A percentile compares a stretch with the other conserved stretches of the same genome.
These are phyloP conservation scores for Paedocypris micromegethes DNA, from an alignment of 2,797 vertebrate species.

Conservation along the genomic window DNA sequence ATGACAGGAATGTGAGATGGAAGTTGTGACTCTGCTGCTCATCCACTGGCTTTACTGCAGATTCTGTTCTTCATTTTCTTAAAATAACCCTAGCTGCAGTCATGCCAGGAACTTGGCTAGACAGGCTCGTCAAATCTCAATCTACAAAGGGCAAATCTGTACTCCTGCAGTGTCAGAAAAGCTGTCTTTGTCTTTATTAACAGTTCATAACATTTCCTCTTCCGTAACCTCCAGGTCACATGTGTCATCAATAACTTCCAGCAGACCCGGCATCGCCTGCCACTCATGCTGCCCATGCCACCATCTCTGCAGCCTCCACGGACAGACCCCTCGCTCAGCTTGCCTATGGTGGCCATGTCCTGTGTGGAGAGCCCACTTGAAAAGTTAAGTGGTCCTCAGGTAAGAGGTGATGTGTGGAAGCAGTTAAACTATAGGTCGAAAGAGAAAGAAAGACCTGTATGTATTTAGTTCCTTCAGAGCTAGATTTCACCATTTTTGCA, in stretches of 20 bases:
- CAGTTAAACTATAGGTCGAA: slow-evolving; percentile 18
- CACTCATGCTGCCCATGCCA: slow-evolving; percentile 23
- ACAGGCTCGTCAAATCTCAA: slow-evolving; percentile 2
- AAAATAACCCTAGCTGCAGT: slow-evolving; percentile 10
- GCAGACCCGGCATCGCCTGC: slow-evolving; percentile 56
- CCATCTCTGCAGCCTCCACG: slow-evolving; percentile 54
- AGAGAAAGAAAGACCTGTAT: not conserved
- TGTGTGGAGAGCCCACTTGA: slow-evolving; percentile 83
- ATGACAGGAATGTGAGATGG: not conserved
- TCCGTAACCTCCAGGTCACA: slow-evolving; percentile 67
- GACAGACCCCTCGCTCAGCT: slow-evolving; percentile 62
- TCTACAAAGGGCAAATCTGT: slow-evolving; percentile 4
- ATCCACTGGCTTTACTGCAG: slow-evolving; percentile 9
- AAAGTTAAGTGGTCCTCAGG: slow-evolving; percentile 91
- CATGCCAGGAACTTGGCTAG: not conserved
- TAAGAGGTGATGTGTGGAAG: slow-evolving; percentile 70
- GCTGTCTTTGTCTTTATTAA: not conserved
- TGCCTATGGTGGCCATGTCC: slow-evolving; percentile 69
- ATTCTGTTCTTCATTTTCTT: slow-evolving; percentile 24
- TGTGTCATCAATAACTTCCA: slow-evolving; percentile 89
- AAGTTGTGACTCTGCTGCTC: slow-evolving; percentile 12
- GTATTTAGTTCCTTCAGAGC: no score
- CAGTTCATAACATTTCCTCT: not conserved
- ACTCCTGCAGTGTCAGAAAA: not conserved
- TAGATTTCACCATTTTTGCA: no score